Evolutionary conservation across 37 sponge, comb jelly and placozoan species (phyloP).

Genomic region (Spongia lamella): DNA sequence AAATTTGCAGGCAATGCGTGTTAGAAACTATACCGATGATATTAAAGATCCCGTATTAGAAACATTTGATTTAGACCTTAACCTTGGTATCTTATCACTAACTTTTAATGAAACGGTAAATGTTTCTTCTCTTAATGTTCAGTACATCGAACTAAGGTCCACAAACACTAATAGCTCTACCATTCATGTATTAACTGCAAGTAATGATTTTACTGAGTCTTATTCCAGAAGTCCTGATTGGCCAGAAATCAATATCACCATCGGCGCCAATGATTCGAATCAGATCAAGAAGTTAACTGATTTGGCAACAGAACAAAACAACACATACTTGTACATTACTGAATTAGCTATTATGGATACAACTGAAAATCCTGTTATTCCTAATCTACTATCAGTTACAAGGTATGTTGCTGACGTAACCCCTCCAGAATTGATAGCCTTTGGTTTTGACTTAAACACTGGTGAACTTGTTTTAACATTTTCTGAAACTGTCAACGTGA

Average conservation of each 20-base stretch:
- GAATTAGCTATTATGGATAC: slow-evolving; percentile 60
- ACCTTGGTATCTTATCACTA: slow-evolving; percentile 42
- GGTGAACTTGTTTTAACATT: slow-evolving; percentile 69
- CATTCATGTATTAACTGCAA: background rate
- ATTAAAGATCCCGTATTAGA: slow-evolving; percentile 51
- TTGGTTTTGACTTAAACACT: slow-evolving; percentile 64
- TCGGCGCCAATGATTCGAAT: slow-evolving; percentile 77
- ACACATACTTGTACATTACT: slow-evolving; percentile 61
- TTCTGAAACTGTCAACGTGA: slow-evolving; percentile 77
- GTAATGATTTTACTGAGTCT: slow-evolving; percentile 10
- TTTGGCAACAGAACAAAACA: slow-evolving; percentile 56
- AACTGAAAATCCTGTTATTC: slow-evolving; percentile 50
- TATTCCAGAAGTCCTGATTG: slow-evolving; percentile 51
- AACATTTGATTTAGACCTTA: slow-evolving; percentile 75
- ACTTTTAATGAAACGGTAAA: slow-evolving; percentile 83
- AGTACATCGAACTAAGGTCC: slow-evolving; percentile 42
- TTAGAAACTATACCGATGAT: slow-evolving; percentile 56
- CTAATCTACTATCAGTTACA: slow-evolving; percentile 28
- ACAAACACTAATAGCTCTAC: background rate
- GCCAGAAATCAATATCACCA: slow-evolving; percentile 59
- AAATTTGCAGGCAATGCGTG: slow-evolving; percentile 36
- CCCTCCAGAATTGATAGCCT: slow-evolving; percentile 42
- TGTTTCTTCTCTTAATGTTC: slow-evolving; percentile 52
- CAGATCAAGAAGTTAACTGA: slow-evolving; percentile 65
- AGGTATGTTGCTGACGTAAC: slow-evolving; percentile 58